These are phyloP conservation scores for Drosophila pruinosa DNA, from an alignment of 1,140 invertebrate genomes.

Conservation along the genomic window DNA sequence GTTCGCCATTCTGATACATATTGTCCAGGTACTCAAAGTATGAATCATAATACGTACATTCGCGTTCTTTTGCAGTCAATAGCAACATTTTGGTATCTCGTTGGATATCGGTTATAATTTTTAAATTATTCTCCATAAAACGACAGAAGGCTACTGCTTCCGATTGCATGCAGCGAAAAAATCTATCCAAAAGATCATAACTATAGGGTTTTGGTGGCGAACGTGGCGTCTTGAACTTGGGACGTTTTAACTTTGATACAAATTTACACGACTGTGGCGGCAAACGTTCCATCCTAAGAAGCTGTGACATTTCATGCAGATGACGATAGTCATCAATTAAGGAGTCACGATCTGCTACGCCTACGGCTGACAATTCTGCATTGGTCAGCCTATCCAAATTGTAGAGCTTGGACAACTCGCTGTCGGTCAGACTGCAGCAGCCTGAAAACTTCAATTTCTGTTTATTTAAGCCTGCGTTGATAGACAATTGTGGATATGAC, in stretches of 20 bases:
- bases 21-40: slow-evolving; percentile 49
- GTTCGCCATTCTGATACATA: slow-evolving; percentile 28
- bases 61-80: slow-evolving; percentile 25
- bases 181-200: slow-evolving; percentile 23
- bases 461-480: not conserved
- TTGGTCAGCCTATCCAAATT: slow-evolving; percentile 40
- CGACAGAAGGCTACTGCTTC: slow-evolving; percentile 17
- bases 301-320: slow-evolving; percentile 44
- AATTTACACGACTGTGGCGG: not conserved
- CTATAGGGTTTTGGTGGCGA: not conserved
- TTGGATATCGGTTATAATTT: slow-evolving; percentile 25
- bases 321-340: slow-evolving; percentile 60
- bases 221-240: slow-evolving; percentile 23
- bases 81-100: slow-evolving; percentile 3
- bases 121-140: slow-evolving; percentile 31
- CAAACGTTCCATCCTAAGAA: not conserved
- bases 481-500: too few relatives aligned
- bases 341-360: slow-evolving; percentile 22
- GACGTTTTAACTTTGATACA: slow-evolving; percentile 12
- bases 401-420: slow-evolving; percentile 27
- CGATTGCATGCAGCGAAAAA: slow-evolving; percentile 33
- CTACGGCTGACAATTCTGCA: slow-evolving; percentile 37
- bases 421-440: slow-evolving; percentile 29
- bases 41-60: slow-evolving; percentile 30
- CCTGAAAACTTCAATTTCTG: slow-evolving; percentile 46